Evolutionary conservation across 2,888 invertebrate species (phyloP).

Genomic region (Cyaniris semiargus): DNA sequence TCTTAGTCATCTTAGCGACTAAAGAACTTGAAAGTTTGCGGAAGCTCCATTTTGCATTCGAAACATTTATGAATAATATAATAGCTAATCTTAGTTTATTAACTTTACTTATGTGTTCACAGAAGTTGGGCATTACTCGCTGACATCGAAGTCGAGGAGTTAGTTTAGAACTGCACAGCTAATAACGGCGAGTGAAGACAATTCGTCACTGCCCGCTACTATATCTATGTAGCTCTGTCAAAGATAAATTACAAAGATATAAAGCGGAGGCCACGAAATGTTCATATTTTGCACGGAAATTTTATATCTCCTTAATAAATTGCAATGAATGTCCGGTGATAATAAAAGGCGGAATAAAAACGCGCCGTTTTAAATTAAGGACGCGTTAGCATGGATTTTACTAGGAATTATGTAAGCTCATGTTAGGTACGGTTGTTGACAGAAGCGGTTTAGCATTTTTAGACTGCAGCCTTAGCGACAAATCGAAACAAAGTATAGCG

Average conservation of each 20-base stretch:
- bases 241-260: constrained; percentile 20
- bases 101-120: not conserved
- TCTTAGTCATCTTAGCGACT: not conserved
- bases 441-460: no score
- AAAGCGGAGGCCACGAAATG: not conserved
- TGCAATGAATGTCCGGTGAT: not conserved
- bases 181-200: constrained; percentile 19
- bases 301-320: constrained; percentile 18
- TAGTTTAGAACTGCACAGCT: constrained; percentile 17
- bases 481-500: not conserved
- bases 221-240: constrained; percentile 11
- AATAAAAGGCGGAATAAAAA: constrained; percentile 3
- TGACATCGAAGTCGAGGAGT: constrained; percentile 21
- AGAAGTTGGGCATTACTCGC: not conserved
- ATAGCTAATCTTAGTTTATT: constrained; percentile 16
- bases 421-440: no score
- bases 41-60: not conserved
- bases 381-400: not conserved
- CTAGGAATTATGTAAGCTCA: not conserved
- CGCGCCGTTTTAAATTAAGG: not conserved
- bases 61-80: constrained; percentile 10
- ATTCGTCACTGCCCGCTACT: constrained; percentile 15
- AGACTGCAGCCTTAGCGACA: no score
- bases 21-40: not conserved
- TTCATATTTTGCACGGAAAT: not conserved